These are phyloP conservation scores for Probaryconus sp. DNA, from an alignment of 1,140 invertebrate species.

Conservation along the genomic window DNA sequence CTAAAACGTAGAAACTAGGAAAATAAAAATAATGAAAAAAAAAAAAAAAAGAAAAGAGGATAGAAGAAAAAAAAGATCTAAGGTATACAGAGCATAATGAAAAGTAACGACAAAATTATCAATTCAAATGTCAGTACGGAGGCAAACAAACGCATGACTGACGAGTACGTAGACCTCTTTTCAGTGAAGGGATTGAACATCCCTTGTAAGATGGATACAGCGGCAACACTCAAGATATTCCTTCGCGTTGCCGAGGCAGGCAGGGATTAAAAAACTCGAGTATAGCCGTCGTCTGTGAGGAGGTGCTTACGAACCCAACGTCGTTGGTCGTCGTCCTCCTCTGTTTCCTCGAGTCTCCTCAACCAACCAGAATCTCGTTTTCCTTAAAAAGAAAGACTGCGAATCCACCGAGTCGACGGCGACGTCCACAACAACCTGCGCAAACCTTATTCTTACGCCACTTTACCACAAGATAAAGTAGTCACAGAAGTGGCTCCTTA, in stretches of 20 bases:
- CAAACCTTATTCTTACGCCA: slow-evolving; percentile 78
- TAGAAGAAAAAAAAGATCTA: slow-evolving; percentile 20
- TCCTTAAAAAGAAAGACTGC: slow-evolving; percentile 60
- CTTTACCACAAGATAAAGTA: slow-evolving; percentile 75
- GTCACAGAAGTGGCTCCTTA: slow-evolving; percentile 67
- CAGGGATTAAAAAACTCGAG: slow-evolving; percentile 68
- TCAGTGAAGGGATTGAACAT: slow-evolving; percentile 58
- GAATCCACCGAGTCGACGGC: slow-evolving; percentile 55
- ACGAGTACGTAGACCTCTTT: slow-evolving; percentile 47
- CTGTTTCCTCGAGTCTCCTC: slow-evolving; percentile 51
- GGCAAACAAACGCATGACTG: slow-evolving; percentile 57
- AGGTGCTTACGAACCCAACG: slow-evolving; percentile 67
- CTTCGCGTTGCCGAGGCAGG: slow-evolving; percentile 64
- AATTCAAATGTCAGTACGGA: slow-evolving; percentile 45
- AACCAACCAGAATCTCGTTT: slow-evolving; percentile 51
- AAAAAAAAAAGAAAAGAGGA: slow-evolving; percentile 40
- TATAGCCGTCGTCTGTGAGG: slow-evolving; percentile 71
- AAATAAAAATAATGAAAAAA: too few species aligned
- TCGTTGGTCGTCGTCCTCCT: slow-evolving; percentile 52
- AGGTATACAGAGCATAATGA: slow-evolving; percentile 52
- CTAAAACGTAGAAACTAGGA: too few species aligned
- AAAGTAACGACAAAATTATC: slow-evolving; percentile 60
- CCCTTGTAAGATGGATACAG: slow-evolving; percentile 68
- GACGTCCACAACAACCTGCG: slow-evolving; percentile 66
- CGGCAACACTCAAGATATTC: slow-evolving; percentile 68